Base-by-base conservation (phyloP, 2,888 invertebrate genomes). In the Ectemnius continuus region DNA sequence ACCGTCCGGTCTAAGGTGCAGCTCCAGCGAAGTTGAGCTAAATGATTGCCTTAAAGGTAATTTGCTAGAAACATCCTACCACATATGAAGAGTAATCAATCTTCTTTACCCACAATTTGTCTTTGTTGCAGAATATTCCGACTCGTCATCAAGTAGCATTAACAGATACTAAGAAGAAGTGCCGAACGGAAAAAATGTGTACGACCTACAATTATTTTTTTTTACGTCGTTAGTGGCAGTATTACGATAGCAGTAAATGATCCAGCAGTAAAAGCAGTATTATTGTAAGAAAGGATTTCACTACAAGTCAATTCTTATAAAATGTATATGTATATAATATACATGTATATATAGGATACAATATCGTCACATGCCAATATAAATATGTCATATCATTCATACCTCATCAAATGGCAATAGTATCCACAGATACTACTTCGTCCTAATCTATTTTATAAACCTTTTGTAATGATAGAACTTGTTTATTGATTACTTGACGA, bases 1-100 rank as follows among this genome's bases (percentile, higher is more conserved):
- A 80, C 93, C 93, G 0, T 91, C 91, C 65, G 92, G 92, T 75
- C 92, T 94, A 80, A 91, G 91, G 59, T 92, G 92, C 79, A 93
- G 93, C 84, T 90, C 91, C 64, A 93, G 91, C 48, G 93, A 93
- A 83, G 85, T 84, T 2, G 93, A 93, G 85, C 90, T 94, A 16
- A 92, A 93, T 78, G 92, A 92, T 66, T 91, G 92, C 69, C 89
- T 94, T 45, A 92, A 92, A 90, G 91, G 92, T 92, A 88, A 81
- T 46, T 72, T 14, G 5, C 52, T 16, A 8, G 1, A 52, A 16
- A 1, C 13, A 52, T 52, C n/a, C 16, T 0, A 52, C 16, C 11
- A 2, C 6, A 6, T 52, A 16, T 6, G 52, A 14, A 5, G 2
- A 52, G 13, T 36, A 36, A 36, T 36, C 36, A 11, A 52, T 16